A percentile compares a stretch with the other conserved stretches of the same genome.
Evolutionary conservation across 35 echinoderm and acorn worm species (phyloP).

Genomic region (Apostichopus japonicus): DNA sequence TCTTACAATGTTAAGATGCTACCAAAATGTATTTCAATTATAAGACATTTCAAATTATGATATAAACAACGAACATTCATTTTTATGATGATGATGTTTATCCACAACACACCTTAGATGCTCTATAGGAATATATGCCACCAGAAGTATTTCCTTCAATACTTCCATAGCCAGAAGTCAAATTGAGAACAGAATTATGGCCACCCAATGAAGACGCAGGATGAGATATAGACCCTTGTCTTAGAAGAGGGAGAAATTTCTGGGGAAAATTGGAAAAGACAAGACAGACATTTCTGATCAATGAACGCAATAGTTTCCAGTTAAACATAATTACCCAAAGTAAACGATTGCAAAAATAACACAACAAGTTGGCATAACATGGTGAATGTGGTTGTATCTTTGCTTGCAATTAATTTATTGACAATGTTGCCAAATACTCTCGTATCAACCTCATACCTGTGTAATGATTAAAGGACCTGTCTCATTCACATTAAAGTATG

Average conservation of each 20-base stretch:
- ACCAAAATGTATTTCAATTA: too few relatives aligned
- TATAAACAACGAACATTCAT: too few relatives aligned
- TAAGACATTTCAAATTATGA: too few relatives aligned
- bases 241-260: slow-evolving; percentile 66
- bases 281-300: too few relatives aligned
- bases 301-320: too few relatives aligned
- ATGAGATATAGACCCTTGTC: slow-evolving; percentile 7
- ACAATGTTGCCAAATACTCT: too few relatives aligned
- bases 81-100: not conserved
- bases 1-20: too few relatives aligned
- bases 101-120: slow-evolving; percentile 38
- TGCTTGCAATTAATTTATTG: too few relatives aligned
- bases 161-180: slow-evolving; percentile 45
- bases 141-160: slow-evolving; percentile 19
- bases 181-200: slow-evolving; percentile 22
- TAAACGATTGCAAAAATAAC: too few relatives aligned
- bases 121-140: slow-evolving; percentile 41
- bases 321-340: too few relatives aligned
- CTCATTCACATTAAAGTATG: slow-evolving; percentile 50
- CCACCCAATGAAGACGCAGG: not conserved
- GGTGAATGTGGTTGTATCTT: too few relatives aligned
- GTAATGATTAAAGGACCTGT: slow-evolving; percentile 50
- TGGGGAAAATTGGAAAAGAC: not conserved
- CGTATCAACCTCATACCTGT: slow-evolving; percentile 29
- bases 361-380: too few relatives aligned